These are phyloP conservation scores for Oxyruncus cristatus DNA, from an alignment of 2,113 vertebrate species.

Conservation along the genomic window DNA sequence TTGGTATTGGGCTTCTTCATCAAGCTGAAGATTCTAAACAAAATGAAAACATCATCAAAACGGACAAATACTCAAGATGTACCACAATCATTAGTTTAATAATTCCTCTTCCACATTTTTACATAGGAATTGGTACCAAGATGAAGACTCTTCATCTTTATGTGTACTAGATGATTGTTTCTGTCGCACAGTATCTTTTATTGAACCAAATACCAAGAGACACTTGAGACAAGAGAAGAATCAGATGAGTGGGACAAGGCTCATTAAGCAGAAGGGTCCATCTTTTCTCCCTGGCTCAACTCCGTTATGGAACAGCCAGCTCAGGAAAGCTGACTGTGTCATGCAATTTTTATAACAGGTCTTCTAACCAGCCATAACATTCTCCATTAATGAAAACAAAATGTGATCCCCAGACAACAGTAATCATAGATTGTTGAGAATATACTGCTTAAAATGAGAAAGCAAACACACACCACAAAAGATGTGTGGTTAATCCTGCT, in stretches of 20 bases:
- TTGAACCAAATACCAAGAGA: not conserved
- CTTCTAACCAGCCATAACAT: not conserved
- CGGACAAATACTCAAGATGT: not conserved
- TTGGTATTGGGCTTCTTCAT: slow-evolving; percentile 81
- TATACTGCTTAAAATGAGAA: not conserved
- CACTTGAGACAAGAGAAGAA: not conserved
- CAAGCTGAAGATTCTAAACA: slow-evolving; percentile 78
- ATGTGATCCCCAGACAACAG: not conserved
- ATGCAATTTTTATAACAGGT: not conserved
- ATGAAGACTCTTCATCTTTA: not conserved
- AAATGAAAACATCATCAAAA: slow-evolving; percentile 48
- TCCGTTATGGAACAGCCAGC: not conserved
- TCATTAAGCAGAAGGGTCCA: slow-evolving; percentile 1
- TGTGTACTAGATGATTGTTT: not conserved
- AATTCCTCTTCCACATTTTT: not conserved
- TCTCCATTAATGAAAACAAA: not conserved
- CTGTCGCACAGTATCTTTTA: not conserved
- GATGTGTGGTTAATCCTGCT: not conserved
- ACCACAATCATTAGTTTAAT: not conserved
- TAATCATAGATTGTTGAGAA: not conserved
- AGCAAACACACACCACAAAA: not conserved
- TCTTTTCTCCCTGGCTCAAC: not conserved
- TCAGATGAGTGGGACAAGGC: not conserved
- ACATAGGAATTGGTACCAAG: not conserved
- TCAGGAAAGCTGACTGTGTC: not conserved